Evolutionary conservation across 2,888 invertebrate species (phyloP), one percentile per base, ranked within the genome.

Genomic region (Siphonodentalium dalli): DNA sequence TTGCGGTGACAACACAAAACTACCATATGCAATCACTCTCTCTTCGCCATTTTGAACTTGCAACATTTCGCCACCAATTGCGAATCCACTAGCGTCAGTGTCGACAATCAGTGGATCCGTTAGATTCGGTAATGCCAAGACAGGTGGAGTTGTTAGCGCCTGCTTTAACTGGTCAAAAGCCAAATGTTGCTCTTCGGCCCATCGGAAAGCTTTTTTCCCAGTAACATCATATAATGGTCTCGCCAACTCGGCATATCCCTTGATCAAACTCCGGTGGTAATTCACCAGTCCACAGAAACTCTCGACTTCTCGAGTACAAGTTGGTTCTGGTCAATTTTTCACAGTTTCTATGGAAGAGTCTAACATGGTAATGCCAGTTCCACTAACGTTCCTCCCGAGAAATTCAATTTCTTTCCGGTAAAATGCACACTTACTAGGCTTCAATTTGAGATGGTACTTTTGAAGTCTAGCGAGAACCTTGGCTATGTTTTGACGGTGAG

Each of bases 31-130:
- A 4, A 54, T 33, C n/a, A 50, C 41, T 11, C 28, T 13, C 35
- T 54, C 54, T 2, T n/a, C 15, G 4, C 53, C 53, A 29, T 54
- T 23, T 15, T 27, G 39, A 7, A 53, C 38, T 23, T 53, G 53
- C 8, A 23, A 47, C 3, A 53, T 20, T 8, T 23, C 39, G 7
- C 40, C 53, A 23, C 46, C 53, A 31, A 49, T 49, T 9, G 33
- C 28, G 15, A 8, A 8, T 15, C 27, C 33, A 3, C 24, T 31
- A 8, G 49, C 49, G 34, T 49, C 49, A 13, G 34, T 42, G 20
- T 49, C 49, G 2, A 42, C 24, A 20, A 49, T 20, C 23, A 42
- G 42, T 4, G 3, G 2, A 28, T 27, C 7, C 5, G 28, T 9
- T 2, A 23, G 20, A 15, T 5, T 2, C 18, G 34, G 44, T 21